Conservation (phyloP, 1,140 invertebrate genomes). For the Campoletis sonorensis region DNA sequence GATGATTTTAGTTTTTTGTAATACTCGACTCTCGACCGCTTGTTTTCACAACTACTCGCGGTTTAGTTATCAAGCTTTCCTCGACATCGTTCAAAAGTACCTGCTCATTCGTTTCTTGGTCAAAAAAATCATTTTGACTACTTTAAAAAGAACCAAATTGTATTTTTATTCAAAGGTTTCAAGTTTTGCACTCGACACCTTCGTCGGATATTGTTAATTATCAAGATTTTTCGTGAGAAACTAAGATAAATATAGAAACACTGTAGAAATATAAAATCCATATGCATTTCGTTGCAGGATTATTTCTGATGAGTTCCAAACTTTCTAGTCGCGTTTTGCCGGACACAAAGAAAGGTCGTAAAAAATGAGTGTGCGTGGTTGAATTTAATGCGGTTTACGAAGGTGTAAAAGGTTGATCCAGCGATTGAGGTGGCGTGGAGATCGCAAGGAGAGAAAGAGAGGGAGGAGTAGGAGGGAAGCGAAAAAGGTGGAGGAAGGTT, state of each 20-base stretch:
- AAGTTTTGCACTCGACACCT: too few relatives aligned
- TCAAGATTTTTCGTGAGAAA: too few relatives aligned
- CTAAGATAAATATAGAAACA: too few relatives aligned
- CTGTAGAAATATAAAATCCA: too few relatives aligned
- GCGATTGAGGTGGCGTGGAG: neutral
- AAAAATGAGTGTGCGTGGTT: neutral
- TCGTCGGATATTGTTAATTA: too few relatives aligned
- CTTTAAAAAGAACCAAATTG: too few relatives aligned
- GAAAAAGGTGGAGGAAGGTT: slow-evolving; percentile 63
- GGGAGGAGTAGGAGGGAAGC: neutral
- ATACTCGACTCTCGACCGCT: neutral
- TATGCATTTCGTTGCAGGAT: neutral
- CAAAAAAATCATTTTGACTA: too few relatives aligned
- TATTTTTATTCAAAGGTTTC: too few relatives aligned
- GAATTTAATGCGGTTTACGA: neutral
- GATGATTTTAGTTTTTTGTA: neutral
- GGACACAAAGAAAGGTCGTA: slow-evolving; percentile 1
- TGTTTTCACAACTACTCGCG: slow-evolving; percentile 23
- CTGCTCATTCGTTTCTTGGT: neutral
- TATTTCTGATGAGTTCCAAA: neutral
- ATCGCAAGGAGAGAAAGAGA: slow-evolving; percentile 16
- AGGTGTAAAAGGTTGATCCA: slow-evolving; percentile 2
- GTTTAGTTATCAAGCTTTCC: neutral
- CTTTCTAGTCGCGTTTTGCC: neutral
- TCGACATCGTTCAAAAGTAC: neutral